phyloP scores from a whole-genome alignment of 2,797 vertebrate genomes.

The Brachyrhaphis roseni region DNA sequence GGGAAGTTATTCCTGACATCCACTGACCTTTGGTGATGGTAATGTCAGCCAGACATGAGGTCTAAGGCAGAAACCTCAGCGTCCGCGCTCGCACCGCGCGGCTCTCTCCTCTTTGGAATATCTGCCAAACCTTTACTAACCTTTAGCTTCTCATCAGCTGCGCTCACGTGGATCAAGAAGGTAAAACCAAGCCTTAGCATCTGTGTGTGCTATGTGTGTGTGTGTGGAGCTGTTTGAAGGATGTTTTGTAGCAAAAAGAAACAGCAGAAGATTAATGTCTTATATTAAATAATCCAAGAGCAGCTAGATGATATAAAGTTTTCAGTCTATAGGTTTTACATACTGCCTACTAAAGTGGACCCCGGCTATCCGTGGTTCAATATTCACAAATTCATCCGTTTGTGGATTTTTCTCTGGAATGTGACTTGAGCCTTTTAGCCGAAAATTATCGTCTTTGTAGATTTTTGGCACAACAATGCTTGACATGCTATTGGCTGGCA shows the following conservation, averaged over 20 bases:
- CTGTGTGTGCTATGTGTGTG: neutral
- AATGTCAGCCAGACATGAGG: constrained; percentile 55
- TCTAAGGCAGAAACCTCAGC: constrained; percentile 43
- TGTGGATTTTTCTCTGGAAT: neutral
- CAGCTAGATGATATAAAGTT: neutral
- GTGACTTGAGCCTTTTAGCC: no score
- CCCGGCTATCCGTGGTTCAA: neutral
- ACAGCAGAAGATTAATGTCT: constrained; percentile 12
- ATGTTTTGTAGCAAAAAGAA: neutral
- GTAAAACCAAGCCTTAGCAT: constrained; percentile 33
- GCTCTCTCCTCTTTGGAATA: constrained; percentile 51
- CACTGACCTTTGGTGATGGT: constrained; percentile 73
- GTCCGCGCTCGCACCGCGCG: constrained; percentile 40
- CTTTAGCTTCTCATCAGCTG: constrained; percentile 63
- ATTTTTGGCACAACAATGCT: neutral
- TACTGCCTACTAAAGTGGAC: neutral
- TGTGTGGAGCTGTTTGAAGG: neutral
- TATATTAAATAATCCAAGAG: neutral
- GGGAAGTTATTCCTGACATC: constrained; percentile 68
- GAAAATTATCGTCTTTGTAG: neutral
- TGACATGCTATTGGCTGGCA: neutral
- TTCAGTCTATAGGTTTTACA: neutral
- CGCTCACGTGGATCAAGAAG: constrained; percentile 55
- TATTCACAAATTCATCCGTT: neutral
- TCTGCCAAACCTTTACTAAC: constrained; percentile 72